These are phyloP conservation scores for Pteruthius melanotis DNA, from an alignment of 2,113 vertebrate species.

Conservation along the genomic window DNA sequence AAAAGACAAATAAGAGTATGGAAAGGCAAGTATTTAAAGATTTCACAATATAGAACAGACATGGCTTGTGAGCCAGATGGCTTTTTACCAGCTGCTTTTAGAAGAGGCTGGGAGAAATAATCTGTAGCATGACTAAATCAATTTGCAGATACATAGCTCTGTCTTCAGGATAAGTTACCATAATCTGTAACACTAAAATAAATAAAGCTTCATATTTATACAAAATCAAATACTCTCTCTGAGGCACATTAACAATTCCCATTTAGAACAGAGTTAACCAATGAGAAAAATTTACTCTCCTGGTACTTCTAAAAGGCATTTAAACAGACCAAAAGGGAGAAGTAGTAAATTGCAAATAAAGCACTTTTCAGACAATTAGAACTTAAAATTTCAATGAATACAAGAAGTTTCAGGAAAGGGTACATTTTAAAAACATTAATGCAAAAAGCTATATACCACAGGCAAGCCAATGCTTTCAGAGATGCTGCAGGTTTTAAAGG, in stretches of 20 bases:
- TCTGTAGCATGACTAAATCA: not conserved
- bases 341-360: not conserved
- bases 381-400: not conserved
- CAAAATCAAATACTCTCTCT: not conserved
- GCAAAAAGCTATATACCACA: not conserved
- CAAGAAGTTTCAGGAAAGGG: not conserved
- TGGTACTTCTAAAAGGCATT: not conserved
- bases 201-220: not conserved
- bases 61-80: not conserved
- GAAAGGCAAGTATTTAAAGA: not conserved
- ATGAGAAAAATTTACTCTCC: not conserved
- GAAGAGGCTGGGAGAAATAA: not conserved
- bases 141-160: not conserved
- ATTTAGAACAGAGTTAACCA: not conserved
- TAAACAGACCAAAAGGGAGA: not conserved
- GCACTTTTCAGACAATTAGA: not conserved
- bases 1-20: not conserved
- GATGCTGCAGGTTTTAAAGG: not conserved
- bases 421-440: not conserved
- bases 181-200: not conserved
- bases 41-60: not conserved
- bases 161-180: not conserved
- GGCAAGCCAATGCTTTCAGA: not conserved
- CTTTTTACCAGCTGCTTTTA: not conserved
- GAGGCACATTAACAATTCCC: not conserved